Percentiles rank a stretch among this genome's conserved stretches.
phyloP scores from a whole-genome alignment of 2,888 invertebrate species.

The Ornithoptera alexandrae region DNA sequence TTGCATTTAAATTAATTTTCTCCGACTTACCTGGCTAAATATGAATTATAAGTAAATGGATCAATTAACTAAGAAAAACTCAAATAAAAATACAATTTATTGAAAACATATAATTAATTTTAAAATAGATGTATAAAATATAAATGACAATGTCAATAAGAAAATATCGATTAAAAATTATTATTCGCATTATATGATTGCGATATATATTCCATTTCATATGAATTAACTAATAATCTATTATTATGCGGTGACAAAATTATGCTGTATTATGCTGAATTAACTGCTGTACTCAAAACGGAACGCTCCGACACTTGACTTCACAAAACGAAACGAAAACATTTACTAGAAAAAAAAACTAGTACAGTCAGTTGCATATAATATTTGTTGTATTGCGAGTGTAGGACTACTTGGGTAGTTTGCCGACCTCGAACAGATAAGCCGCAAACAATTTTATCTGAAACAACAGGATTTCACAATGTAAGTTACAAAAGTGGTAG shows the following conservation, averaged over 20 bases:
- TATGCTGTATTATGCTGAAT: slow-evolving; percentile 18
- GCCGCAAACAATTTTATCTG: slow-evolving; percentile 95
- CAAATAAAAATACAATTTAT: slow-evolving; percentile 11
- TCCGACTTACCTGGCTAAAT: too few relatives aligned
- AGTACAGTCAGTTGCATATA: too few relatives aligned
- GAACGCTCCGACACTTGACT: slow-evolving; percentile 20
- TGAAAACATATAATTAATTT: slow-evolving; percentile 6
- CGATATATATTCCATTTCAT: slow-evolving; percentile 23
- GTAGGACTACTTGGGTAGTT: slow-evolving; percentile 60
- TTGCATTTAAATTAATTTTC: too few relatives aligned
- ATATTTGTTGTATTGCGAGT: not conserved
- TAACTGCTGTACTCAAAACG: slow-evolving; percentile 22
- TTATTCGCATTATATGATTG: slow-evolving; percentile 13
- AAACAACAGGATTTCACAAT: slow-evolving; percentile 54
- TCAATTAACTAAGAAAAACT: not conserved
- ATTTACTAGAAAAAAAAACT: not conserved
- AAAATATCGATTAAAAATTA: slow-evolving; percentile 4
- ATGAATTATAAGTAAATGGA: not conserved
- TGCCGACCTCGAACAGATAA: slow-evolving; percentile 90
- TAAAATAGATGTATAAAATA: slow-evolving; percentile 11
- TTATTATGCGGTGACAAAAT: slow-evolving; percentile 20
- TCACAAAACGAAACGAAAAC: not conserved
- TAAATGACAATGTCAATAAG: slow-evolving; percentile 6
- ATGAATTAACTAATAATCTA: not conserved
- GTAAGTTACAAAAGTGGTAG: too few relatives aligned